Evolutionary conservation across 2,113 vertebrate species (phyloP), one percentile per base, ranked within the genome.

Genomic region (Cephalopholis sonnerati): DNA sequence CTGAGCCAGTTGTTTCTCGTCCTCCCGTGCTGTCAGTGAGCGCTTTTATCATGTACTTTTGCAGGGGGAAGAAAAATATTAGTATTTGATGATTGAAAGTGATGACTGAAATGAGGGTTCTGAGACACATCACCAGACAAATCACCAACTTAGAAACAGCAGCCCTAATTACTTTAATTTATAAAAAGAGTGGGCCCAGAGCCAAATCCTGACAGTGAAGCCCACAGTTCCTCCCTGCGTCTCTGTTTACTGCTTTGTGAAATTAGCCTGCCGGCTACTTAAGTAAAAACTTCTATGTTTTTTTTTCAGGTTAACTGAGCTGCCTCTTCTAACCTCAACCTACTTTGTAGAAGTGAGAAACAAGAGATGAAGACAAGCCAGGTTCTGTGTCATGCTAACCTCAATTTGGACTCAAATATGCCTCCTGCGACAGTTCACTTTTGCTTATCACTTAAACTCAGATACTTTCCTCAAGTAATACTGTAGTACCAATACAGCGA

Each of bases 1-100:
- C 44, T 74, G 32, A 74, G 78, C 51, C 48, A 50, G 48, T 51
- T 77, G 46, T 85, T 67, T 20, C 51, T 24, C 48, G 48, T 76
- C 74, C 71, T 74, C 62, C 4, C 5, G 13, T 36, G 41, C 54
- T 67, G 75, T 77, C 66, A 67, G 39, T 20, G 0, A 55, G 62
- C 48, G 70, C 62, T 85, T 85, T 83, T 79, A 87, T 77, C 3
- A 4, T 24, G 48, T 25, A 27, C 76, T 72, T 78, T 59, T 77
- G 41, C 46, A 48, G 55, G 6, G 44, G 46, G 65, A 27, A 32
- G 29, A 25, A 73, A 53, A 65, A 22, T 27, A 15, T 29, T 24
- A 66, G n/a, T 18, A 57, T 51, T 13, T 79, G 67, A 82, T 66
- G 66, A 62, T 18, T 3, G 44, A 64, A 68, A 65, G 27, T 24